These are phyloP conservation scores for Eurosta solidaginis DNA, from an alignment of 1,140 invertebrate species.

Conservation along the genomic window DNA sequence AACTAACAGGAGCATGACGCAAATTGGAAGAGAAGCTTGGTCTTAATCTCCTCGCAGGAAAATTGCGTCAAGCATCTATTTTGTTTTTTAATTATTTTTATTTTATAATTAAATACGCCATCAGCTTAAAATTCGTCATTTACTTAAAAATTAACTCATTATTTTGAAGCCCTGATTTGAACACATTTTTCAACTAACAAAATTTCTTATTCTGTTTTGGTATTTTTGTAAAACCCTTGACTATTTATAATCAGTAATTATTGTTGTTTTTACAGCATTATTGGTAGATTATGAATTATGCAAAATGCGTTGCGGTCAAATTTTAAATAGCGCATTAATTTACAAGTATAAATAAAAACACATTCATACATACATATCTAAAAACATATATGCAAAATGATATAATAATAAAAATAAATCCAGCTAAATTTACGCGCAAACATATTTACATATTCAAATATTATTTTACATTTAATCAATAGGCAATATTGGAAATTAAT, in stretches of 20 bases:
- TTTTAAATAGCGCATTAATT: slow-evolving; percentile 4
- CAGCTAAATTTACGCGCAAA: too few relatives aligned
- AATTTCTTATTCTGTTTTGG: neutral
- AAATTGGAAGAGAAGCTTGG: too few relatives aligned
- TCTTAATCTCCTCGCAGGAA: too few relatives aligned
- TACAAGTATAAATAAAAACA: neutral
- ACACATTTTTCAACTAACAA: neutral
- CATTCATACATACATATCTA: neutral
- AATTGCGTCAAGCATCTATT: too few relatives aligned
- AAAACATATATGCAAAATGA: neutral
- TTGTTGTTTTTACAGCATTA: neutral
- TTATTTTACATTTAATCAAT: neutral
- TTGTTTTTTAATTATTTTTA: too few relatives aligned
- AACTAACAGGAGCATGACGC: too few relatives aligned
- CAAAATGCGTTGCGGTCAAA: neutral
- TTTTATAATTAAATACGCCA: too few relatives aligned
- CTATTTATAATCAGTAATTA: neutral
- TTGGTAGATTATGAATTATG: slow-evolving; percentile 6
- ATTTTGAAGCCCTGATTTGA: neutral
- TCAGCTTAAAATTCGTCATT: too few relatives aligned
- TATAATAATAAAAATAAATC: neutral
- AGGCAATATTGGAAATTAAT: neutral
- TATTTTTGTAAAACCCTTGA: neutral
- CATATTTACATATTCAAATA: neutral
- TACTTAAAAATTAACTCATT: too few relatives aligned